Conservation (phyloP, 2,888 invertebrate species). For the Ectemnius lituratus region DNA sequence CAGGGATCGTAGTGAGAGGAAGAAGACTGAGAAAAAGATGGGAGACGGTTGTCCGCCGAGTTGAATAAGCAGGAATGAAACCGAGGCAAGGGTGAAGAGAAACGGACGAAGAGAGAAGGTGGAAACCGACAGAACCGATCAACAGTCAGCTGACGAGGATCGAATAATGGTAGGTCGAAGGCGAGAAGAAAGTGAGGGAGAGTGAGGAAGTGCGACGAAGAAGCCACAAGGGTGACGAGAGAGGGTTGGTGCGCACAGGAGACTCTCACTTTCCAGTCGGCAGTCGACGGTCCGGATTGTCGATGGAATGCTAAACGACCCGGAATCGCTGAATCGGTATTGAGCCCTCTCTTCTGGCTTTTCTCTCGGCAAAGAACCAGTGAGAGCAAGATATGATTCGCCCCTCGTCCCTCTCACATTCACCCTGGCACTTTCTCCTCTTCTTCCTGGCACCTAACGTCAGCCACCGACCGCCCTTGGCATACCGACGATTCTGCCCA, state of each 20-base stretch:
- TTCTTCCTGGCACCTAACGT: constrained; percentile 49
- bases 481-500: constrained; percentile 45
- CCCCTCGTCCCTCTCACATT: constrained; percentile 20
- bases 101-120: constrained; percentile 41
- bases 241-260: constrained; percentile 23
- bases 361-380: constrained; percentile 15
- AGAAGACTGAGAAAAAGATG: constrained; percentile 51
- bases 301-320: constrained; percentile 69
- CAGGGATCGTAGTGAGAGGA: constrained; percentile 60
- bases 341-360: constrained; percentile 53
- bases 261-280: constrained; percentile 68
- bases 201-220: constrained; percentile 27
- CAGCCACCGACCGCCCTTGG: constrained; percentile 45
- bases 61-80: constrained; percentile 27
- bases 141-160: constrained; percentile 69
- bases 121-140: constrained; percentile 60
- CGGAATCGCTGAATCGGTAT: constrained; percentile 67
- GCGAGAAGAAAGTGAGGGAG: constrained; percentile 29
- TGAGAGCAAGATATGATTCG: constrained; percentile 8
- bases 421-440: constrained; percentile 32
- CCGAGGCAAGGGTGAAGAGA: constrained; percentile 29
- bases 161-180: constrained; percentile 58
- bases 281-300: constrained; percentile 61
- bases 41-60: not conserved
- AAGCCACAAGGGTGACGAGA: constrained; percentile 30